Conservation (phyloP, 2,797 vertebrate species). For the Sebastiscus albofasciatus region DNA sequence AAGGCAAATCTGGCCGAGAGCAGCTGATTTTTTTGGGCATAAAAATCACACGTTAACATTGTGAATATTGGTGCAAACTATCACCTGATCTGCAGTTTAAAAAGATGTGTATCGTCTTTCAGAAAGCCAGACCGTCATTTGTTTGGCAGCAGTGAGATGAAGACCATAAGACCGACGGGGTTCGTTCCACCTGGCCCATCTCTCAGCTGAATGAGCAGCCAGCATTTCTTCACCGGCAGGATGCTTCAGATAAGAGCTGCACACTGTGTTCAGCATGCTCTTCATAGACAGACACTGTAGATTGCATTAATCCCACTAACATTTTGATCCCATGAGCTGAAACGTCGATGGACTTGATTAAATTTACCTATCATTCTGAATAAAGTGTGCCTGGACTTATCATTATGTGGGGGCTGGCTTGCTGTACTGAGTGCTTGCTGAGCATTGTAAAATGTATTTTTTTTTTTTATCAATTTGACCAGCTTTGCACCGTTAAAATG, state of each 20-base stretch:
- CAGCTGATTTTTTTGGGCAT: neutral
- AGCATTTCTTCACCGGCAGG: conserved; percentile 58
- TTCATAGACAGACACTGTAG: conserved; percentile 28
- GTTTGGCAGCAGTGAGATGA: conserved; percentile 45
- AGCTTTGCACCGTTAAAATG: conserved; percentile 2
- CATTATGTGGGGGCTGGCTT: conserved; percentile 7
- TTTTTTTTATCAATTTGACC: conserved; percentile 12
- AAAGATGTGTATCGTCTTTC: conserved; percentile 14
- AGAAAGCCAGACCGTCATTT: conserved; percentile 9
- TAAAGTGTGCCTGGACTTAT: conserved; percentile 10
- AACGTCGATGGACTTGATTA: conserved; percentile 49
- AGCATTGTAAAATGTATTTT: neutral
- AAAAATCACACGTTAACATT: conserved; percentile 1
- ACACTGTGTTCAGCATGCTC: conserved; percentile 48
- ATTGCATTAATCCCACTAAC: conserved; percentile 45
- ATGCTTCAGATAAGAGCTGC: conserved; percentile 55
- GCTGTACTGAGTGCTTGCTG: neutral
- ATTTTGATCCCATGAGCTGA: conserved; percentile 42
- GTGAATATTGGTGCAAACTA: neutral
- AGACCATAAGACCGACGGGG: conserved; percentile 36
- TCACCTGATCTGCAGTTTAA: conserved; percentile 1
- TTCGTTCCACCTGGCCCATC: conserved; percentile 58
- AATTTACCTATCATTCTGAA: conserved; percentile 27
- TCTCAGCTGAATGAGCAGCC: conserved; percentile 69
- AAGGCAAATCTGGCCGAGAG: conserved; percentile 1